Evolutionary conservation across 1,140 invertebrate species (phyloP), one percentile per base, ranked within the genome.

Genomic region (Caenorhabditis tropicalis): DNA sequence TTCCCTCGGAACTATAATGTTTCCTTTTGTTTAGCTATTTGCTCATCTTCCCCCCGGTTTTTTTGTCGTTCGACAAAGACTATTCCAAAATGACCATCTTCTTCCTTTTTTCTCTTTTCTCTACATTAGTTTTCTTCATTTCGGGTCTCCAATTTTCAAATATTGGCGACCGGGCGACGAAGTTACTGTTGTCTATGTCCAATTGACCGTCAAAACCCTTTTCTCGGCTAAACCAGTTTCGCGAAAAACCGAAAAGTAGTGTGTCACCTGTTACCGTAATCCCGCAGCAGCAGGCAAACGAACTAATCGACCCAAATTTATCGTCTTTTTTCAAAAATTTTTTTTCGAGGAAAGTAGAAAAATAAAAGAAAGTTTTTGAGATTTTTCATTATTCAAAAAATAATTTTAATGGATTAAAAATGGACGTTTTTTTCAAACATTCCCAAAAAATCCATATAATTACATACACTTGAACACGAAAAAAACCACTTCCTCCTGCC

Each of bases 261-360:
- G 31, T 43, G 65, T 74, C 65, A 74, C 65, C 65, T 74, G 65
- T 6, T 74, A 74, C 65, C 16, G 65, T 74, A 74, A 74, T 74
- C 65, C 36, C 31, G 33, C 36, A 15, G 33, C n/a, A 19, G 0
- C 1, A 19, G 15, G n/a, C 15, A 19, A 51, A 15, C 12, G 19
- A 15, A 15, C 58, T 65, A 65, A 65, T 65, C 58, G 58, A 65
- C 58, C 58, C 36, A 31, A 65, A 65, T 65, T 65, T 19, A 6
- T 7, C 6, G 4, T 12, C 7, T 5, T 58, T 58, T 29, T 58
- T 43, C 5, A 43, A 12, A 6, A 12, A 43, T 43, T 43, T 43
- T 58, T 58, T 58, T 58, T n/a, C 53, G 53, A 58, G 27, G 4
- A 24, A 58, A 29, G 53, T 58, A 5, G 39, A 43, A 43, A 43